A percentile compares a stretch with the other conserved stretches of the same genome.
Evolutionary conservation across 1,140 invertebrate genomes (phyloP).

Genomic region (Atta cephalotes): DNA sequence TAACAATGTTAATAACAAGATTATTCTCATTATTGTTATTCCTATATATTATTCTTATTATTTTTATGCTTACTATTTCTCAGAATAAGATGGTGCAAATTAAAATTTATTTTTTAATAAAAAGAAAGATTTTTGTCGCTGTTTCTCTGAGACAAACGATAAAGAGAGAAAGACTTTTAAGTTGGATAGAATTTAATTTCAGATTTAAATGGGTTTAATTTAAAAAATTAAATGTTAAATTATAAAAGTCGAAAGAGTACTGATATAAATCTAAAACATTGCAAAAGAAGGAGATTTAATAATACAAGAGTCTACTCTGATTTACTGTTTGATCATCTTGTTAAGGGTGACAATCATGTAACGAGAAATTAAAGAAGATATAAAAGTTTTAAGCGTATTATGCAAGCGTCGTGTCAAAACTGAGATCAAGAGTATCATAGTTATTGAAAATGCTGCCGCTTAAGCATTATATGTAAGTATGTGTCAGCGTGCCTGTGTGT

Average conservation of each 20-base stretch:
- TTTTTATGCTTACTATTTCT: no score
- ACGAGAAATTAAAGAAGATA: conserved; percentile 48
- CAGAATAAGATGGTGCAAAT: no score
- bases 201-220: background rate
- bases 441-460: conserved; percentile 44
- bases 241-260: background rate
- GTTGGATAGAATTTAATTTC: background rate
- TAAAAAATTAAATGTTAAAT: background rate
- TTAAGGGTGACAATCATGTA: conserved; percentile 3
- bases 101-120: background rate
- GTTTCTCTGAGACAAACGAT: background rate
- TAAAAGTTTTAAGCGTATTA: conserved; percentile 55
- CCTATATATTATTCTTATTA: no score
- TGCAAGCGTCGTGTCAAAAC: conserved; percentile 31
- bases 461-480: conserved; percentile 40
- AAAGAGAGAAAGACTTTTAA: background rate
- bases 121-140: background rate
- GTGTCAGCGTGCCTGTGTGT: background rate
- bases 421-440: conserved; percentile 30
- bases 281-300: background rate
- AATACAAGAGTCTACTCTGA: background rate
- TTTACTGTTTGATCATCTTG: conserved; percentile 1
- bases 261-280: background rate
- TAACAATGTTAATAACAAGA: no score
- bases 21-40: no score